These are phyloP conservation scores for Helostoma temminkii DNA, from an alignment of 2,797 vertebrate species.

Conservation along the genomic window DNA sequence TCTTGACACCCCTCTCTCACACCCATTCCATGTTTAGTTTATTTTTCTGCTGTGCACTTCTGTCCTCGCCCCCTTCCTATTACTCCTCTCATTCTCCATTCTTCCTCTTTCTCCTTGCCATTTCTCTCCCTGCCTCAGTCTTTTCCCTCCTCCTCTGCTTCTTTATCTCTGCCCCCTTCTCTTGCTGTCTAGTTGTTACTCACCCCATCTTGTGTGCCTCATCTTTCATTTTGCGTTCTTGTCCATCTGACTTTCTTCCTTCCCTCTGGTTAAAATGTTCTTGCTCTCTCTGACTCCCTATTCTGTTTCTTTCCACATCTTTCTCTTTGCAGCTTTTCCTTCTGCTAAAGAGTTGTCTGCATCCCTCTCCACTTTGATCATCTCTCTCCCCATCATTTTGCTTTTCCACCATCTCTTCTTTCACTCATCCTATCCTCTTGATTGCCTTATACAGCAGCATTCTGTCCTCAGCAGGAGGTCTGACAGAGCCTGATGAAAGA, in stretches of 20 bases:
- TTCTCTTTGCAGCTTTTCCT: neutral
- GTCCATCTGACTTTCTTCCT: neutral
- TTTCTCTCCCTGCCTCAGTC: neutral
- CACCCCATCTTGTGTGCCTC: neutral
- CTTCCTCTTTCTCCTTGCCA: slow-evolving; percentile 8
- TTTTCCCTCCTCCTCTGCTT: neutral
- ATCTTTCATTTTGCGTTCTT: slow-evolving; percentile 11
- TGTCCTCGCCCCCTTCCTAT: slow-evolving; percentile 10
- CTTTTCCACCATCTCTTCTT: slow-evolving; percentile 3
- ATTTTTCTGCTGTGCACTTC: slow-evolving; percentile 34
- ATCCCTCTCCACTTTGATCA: slow-evolving; percentile 6
- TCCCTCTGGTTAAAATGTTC: slow-evolving; percentile 1
- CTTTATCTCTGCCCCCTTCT: neutral
- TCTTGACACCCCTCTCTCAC: slow-evolving; percentile 66
- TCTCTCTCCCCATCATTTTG: neutral
- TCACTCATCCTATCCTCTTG: slow-evolving; percentile 17
- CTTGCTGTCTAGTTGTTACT: neutral
- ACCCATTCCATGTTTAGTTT: slow-evolving; percentile 29
- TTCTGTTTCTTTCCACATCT: neutral
- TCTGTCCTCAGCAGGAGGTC: slow-evolving; percentile 31
- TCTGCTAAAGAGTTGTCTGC: neutral
- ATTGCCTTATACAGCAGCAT: neutral
- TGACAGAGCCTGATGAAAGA: slow-evolving; percentile 5
- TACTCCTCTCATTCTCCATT: slow-evolving; percentile 22
- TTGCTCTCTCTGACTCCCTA: neutral